Conservation (phyloP, 2,888 invertebrate species). For the Pherbina coryleti region DNA sequence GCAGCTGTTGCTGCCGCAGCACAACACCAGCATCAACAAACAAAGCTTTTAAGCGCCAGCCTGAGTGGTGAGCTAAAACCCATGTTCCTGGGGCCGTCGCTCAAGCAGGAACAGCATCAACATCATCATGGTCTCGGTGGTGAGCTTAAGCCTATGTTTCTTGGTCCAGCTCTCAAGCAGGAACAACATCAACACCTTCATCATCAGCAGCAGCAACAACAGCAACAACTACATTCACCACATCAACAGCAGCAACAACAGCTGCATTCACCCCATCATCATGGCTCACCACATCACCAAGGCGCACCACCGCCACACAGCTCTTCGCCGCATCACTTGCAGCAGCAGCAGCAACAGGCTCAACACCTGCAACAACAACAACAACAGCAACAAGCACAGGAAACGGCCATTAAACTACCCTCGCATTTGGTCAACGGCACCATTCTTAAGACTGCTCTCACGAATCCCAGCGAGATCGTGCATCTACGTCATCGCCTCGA, state of each 20-base stretch:
- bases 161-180: constrained; percentile 63
- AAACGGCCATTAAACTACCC: constrained; percentile 70
- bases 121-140: constrained; percentile 50
- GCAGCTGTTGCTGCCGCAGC: constrained; percentile 62
- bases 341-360: constrained; percentile 47
- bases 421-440: constrained; percentile 90
- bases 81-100: constrained; percentile 62
- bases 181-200: constrained; percentile 53
- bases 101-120: constrained; percentile 63
- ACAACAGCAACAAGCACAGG: constrained; percentile 62
- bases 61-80: constrained; percentile 58
- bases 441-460: constrained; percentile 93
- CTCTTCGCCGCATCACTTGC: constrained; percentile 59
- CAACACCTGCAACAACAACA: constrained; percentile 30
- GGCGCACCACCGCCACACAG: constrained; percentile 58
- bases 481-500: constrained; percentile 89
- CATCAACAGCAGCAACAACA: constrained; percentile 58
- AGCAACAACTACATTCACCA: constrained; percentile 53
- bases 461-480: constrained; percentile 93
- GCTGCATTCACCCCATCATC: constrained; percentile 63
- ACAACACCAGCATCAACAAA: constrained; percentile 64
- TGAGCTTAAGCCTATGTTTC: constrained; percentile 64
- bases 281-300: constrained; percentile 59
- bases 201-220: constrained; percentile 64
- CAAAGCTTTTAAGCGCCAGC: constrained; percentile 56